A percentile compares a stretch with the other conserved stretches of the same genome.
These are phyloP conservation scores for Nematopogon swammerdamellus DNA, from an alignment of 2,888 invertebrate genomes.

Conservation along the genomic window DNA sequence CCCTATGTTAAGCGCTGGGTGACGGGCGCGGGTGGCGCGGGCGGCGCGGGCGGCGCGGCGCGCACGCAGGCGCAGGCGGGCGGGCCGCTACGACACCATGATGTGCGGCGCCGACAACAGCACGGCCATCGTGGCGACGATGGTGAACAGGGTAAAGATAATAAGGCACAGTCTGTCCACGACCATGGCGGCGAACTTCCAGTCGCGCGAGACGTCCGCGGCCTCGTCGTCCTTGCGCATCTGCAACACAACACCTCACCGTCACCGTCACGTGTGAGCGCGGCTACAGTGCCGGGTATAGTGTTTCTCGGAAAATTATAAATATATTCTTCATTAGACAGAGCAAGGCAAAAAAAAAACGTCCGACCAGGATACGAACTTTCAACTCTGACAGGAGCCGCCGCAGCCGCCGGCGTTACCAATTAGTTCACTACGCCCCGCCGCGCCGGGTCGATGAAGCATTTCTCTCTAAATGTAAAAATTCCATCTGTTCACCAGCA, in stretches of 20 bases:
- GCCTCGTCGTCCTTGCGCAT: conserved; percentile 94
- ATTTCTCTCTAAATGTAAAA: too few species aligned
- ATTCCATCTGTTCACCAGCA: too few species aligned
- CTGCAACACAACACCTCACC: conserved; percentile 40
- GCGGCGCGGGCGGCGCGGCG: conserved; percentile 43
- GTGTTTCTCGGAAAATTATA: too few species aligned
- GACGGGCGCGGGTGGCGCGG: conserved; percentile 41
- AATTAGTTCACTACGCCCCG: too few species aligned
- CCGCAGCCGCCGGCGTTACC: too few species aligned
- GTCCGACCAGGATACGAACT: too few species aligned
- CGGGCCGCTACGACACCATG: conserved; percentile 80
- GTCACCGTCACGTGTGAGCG: too few species aligned
- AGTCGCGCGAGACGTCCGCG: conserved; percentile 93
- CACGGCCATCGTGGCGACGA: conserved; percentile 95
- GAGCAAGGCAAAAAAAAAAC: too few species aligned
- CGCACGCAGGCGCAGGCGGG: conserved; percentile 41
- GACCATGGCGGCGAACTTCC: conserved; percentile 99
- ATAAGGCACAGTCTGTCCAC: conserved; percentile 99
- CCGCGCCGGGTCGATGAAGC: too few species aligned
- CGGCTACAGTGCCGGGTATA: too few species aligned
- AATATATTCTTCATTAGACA: too few species aligned
- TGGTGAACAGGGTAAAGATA: conserved; percentile 98
- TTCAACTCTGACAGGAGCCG: too few species aligned
- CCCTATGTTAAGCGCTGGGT: conserved; percentile 6
- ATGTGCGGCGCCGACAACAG: conserved; percentile 95